A percentile compares a stretch with the other conserved stretches of the same genome.
Conservation (phyloP, 23 tunicate genomes). For the Ciona savignyi region DNA sequence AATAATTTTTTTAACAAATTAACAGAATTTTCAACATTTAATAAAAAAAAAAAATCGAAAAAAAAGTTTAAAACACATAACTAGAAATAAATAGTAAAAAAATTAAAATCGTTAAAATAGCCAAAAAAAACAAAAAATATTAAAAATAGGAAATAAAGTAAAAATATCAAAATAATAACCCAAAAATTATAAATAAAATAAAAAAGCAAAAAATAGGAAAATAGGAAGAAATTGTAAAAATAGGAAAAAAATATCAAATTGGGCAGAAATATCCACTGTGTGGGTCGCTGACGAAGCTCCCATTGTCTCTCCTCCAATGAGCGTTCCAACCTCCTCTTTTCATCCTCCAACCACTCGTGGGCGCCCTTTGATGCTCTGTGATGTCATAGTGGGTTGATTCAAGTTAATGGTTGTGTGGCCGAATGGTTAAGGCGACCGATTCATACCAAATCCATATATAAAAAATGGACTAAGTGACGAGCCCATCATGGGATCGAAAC, state of each 20-base stretch:
- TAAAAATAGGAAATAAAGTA: neutral
- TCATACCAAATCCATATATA: too few species aligned
- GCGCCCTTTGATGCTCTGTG: conserved; percentile 1
- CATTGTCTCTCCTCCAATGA: conserved; percentile 65
- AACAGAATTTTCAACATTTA: too few species aligned
- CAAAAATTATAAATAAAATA: neutral
- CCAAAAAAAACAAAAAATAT: neutral
- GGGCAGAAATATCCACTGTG: conserved; percentile 16
- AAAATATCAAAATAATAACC: neutral
- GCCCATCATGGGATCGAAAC: too few species aligned
- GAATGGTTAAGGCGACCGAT: too few species aligned
- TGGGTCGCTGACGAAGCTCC: conserved; percentile 60
- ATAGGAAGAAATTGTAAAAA: neutral
- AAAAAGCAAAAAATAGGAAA: neutral
- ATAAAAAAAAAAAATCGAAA: too few species aligned
- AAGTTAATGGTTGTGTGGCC: neutral
- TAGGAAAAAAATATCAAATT: neutral
- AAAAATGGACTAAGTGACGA: too few species aligned
- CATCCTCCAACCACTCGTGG: neutral
- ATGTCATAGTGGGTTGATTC: neutral
- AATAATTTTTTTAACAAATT: neutral
- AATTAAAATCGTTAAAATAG: neutral
- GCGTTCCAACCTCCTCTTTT: conserved; percentile 23
- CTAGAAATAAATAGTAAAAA: too few species aligned
- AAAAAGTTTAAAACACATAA: too few species aligned